A percentile compares a stretch with the other conserved stretches of the same genome.
phyloP scores from a whole-genome alignment of 2,113 vertebrate species.

The Lepus americanus region DNA sequence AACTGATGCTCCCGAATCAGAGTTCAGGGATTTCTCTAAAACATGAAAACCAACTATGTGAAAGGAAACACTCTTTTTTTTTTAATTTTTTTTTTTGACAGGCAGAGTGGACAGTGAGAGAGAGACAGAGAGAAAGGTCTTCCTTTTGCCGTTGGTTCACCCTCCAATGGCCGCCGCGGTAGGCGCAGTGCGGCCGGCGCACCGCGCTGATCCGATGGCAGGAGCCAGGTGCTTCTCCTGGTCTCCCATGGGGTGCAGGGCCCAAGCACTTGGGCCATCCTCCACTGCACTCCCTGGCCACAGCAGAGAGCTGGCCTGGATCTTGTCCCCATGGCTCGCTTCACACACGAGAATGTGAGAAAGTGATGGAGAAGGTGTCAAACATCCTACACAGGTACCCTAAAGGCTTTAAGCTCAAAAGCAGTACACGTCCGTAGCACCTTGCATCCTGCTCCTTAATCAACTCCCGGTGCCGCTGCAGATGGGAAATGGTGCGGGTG shows the following conservation, averaged over 20 bases:
- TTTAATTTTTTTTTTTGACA: no score
- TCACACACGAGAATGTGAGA: background rate
- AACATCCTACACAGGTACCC: background rate
- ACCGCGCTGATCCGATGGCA: no score
- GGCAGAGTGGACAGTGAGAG: no score
- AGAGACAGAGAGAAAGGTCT: no score
- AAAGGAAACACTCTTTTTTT: conserved; percentile 7
- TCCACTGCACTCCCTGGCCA: no score
- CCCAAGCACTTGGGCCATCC: no score
- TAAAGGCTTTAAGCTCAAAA: background rate
- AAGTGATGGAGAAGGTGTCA: conserved; percentile 18
- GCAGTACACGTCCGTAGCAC: background rate
- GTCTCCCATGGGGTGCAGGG: no score
- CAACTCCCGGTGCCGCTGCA: conserved; percentile 1
- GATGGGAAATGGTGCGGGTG: background rate
- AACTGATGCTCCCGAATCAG: rapidly evolving
- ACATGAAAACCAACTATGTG: background rate
- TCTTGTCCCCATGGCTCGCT: background rate
- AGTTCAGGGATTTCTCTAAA: background rate
- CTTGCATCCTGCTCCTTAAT: conserved; percentile 36
- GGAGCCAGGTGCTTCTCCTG: no score
- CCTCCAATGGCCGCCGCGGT: no score
- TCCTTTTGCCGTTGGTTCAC: no score
- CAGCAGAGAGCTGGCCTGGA: no score
- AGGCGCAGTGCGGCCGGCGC: no score